Evolutionary conservation across 2,797 vertebrate genomes (phyloP).

Genomic region (Danio choprae): DNA sequence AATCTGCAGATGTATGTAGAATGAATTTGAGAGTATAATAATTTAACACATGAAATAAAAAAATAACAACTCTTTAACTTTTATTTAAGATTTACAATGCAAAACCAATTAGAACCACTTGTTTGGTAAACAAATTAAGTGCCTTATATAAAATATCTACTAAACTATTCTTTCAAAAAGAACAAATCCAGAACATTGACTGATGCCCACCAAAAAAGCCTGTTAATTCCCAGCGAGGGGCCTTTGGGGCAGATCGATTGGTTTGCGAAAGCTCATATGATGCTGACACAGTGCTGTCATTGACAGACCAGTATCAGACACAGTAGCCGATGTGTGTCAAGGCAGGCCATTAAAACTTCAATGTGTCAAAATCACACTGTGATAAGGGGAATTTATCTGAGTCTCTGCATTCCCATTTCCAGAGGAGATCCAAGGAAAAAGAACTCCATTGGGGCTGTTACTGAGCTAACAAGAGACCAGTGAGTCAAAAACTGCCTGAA

Average conservation of each 20-base stretch:
- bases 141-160: no score
- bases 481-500: not conserved
- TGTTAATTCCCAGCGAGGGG: not conserved
- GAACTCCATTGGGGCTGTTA: not conserved
- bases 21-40: no score
- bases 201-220: not conserved
- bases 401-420: not conserved
- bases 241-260: constrained; percentile 36
- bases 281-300: constrained; percentile 42
- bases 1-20: no score
- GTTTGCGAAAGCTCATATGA: constrained; percentile 40
- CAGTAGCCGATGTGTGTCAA: not conserved
- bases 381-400: not conserved
- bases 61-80: no score
- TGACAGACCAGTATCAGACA: constrained; percentile 13
- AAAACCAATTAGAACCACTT: no score
- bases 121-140: no score
- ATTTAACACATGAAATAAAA: no score
- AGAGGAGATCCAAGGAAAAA: not conserved
- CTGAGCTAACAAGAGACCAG: not conserved
- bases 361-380: constrained; percentile 33
- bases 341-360: constrained; percentile 17
- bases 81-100: no score
- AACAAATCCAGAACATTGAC: not conserved
- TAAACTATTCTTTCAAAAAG: not conserved